phyloP scores from a whole-genome alignment of 1,140 invertebrate genomes.

The Propsilocerus akamusi region DNA sequence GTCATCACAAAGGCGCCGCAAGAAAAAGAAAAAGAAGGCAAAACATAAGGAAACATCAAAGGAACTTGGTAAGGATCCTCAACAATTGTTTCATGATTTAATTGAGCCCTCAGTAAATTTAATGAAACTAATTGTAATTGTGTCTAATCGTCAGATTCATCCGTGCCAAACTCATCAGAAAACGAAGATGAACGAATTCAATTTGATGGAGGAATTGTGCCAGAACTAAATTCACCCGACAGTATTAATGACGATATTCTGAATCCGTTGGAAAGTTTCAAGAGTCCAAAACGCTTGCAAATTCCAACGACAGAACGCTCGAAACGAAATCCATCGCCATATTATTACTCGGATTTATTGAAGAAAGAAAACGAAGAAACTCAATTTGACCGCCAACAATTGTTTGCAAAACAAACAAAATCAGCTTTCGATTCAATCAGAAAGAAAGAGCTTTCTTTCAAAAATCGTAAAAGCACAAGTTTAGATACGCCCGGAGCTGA shows the following conservation, averaged over 20 bases:
- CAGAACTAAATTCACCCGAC: conserved; percentile 28
- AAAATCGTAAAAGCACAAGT: conserved; percentile 38
- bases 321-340: conserved; percentile 53
- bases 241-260: conserved; percentile 28
- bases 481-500: conserved; percentile 41
- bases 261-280: conserved; percentile 17
- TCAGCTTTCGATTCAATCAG: conserved; percentile 14
- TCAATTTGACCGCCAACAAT: conserved; percentile 18
- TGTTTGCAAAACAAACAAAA: conserved; percentile 15
- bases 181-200: conserved; percentile 19
- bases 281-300: conserved; percentile 18
- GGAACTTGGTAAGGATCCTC: not conserved
- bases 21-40: not conserved
- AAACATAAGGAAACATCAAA: not conserved
- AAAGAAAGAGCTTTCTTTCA: conserved; percentile 10
- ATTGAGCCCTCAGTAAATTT: conserved; percentile 8
- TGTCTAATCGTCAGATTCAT: conserved; percentile 11
- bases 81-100: conserved; percentile 18
- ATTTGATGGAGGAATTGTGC: conserved; percentile 12
- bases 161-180: conserved; percentile 18
- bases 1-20: not conserved
- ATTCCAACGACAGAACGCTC: conserved; percentile 12
- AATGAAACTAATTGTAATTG: not conserved
- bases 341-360: conserved; percentile 58
- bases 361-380: conserved; percentile 26